phyloP scores from a whole-genome alignment of 2,888 invertebrate species.

The Byasa hedistus region DNA sequence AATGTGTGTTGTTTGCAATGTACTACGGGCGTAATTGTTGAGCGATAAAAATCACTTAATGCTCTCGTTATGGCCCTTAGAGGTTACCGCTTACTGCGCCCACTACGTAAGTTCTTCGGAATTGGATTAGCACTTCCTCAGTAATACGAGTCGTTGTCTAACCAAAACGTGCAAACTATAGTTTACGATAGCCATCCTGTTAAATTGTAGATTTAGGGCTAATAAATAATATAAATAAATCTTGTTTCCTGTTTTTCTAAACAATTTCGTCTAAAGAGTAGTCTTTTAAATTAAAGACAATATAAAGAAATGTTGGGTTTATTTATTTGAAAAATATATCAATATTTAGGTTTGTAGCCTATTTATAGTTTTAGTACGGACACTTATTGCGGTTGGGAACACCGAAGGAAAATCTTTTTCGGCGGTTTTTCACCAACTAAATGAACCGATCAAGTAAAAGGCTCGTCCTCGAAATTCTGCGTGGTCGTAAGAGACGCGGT shows the following conservation, averaged over 20 bases:
- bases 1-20: constrained; percentile 63
- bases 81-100: constrained; percentile 55
- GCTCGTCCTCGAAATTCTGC: too few species aligned
- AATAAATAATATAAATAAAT: not conserved
- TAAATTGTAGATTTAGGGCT: not conserved
- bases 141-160: constrained; percentile 33
- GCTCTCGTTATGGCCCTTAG: constrained; percentile 54
- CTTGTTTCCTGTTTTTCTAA: not conserved
- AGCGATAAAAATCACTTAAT: constrained; percentile 74
- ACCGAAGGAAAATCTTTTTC: too few species aligned
- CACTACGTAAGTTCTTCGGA: constrained; percentile 31
- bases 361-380: not conserved
- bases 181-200: not conserved
- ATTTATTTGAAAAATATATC: too few species aligned
- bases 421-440: too few species aligned
- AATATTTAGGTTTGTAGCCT: too few species aligned
- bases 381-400: not conserved
- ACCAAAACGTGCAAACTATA: constrained; percentile 3
- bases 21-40: constrained; percentile 63
- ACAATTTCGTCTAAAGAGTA: not conserved
- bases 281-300: not conserved
- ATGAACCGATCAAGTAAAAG: too few species aligned
- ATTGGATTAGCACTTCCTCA: constrained; percentile 34
- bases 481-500: too few species aligned
- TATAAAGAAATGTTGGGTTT: not conserved